Percentiles rank a stretch among this genome's conserved stretches.
Conservation (phyloP, 2,888 invertebrate genomes). For the Caprella mutica region DNA sequence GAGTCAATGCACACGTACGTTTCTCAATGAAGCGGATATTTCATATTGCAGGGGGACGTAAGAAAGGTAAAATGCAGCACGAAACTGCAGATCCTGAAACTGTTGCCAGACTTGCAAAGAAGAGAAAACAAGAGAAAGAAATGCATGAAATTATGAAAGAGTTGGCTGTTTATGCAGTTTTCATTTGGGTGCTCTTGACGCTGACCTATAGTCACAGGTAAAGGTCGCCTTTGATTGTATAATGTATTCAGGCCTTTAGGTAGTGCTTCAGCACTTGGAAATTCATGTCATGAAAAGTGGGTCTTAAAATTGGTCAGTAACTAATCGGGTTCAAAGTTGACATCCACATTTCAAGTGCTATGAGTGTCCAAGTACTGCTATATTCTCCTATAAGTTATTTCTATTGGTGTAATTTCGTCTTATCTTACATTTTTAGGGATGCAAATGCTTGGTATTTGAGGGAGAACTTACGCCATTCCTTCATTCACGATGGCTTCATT, state of each 20-base stretch:
- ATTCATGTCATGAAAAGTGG: too few species aligned
- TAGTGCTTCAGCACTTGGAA: too few species aligned
- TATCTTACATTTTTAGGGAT: conserved; percentile 29
- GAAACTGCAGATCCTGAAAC: conserved; percentile 34
- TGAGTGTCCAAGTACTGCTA: too few species aligned
- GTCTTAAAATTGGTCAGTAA: too few species aligned
- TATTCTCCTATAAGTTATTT: too few species aligned
- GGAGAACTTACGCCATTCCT: conserved; percentile 38
- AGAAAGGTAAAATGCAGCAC: conserved; percentile 11
- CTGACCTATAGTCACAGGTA: conserved; percentile 42
- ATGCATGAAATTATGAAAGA: conserved; percentile 43
- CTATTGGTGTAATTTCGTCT: too few species aligned
- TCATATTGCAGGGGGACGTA: conserved; percentile 11
- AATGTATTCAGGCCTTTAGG: too few species aligned
- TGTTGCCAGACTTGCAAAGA: conserved; percentile 38
- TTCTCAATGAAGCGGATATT: too few species aligned
- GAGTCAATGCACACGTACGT: too few species aligned
- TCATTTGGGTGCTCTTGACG: conserved; percentile 43
- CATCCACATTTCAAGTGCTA: too few species aligned
- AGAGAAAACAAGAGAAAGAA: conserved; percentile 42
- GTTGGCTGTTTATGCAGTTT: conserved; percentile 42
- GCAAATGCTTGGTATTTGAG: conserved; percentile 40
- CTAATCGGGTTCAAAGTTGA: too few species aligned
- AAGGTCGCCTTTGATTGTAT: too few species aligned
- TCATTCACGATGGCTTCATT: conserved; percentile 31